Evolutionary conservation across 2,797 vertebrate species (phyloP).

Genomic region (Siniperca undulata): DNA sequence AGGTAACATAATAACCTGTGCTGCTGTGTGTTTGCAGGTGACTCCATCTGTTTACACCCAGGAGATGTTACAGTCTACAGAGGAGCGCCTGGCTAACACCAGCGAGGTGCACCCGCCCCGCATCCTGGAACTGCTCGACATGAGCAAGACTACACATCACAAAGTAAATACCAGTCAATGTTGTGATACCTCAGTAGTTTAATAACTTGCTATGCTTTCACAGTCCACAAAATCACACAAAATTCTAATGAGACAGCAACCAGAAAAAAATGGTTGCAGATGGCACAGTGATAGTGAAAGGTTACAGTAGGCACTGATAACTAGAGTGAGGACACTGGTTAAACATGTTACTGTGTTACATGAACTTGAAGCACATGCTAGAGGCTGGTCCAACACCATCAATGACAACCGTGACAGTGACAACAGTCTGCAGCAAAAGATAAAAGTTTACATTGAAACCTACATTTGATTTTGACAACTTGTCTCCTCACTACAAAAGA

Average conservation of each 20-base stretch:
- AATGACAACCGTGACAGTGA: neutral
- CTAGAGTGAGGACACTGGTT: neutral
- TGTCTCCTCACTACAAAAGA: slow-evolving; percentile 24
- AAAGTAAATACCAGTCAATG: slow-evolving; percentile 84
- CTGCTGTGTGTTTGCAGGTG: slow-evolving; percentile 83
- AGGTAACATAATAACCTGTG: slow-evolving; percentile 8
- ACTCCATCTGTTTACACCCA: slow-evolving; percentile 89
- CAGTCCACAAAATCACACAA: neutral
- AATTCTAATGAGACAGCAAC: neutral
- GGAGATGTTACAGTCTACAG: slow-evolving; percentile 88
- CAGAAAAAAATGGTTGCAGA: neutral
- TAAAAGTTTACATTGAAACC: neutral
- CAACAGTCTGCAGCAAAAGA: neutral
- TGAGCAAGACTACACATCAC: slow-evolving; percentile 83
- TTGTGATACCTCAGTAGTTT: neutral
- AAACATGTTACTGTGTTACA: neutral
- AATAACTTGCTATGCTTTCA: neutral
- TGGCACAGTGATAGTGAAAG: no score
- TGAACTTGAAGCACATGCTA: neutral
- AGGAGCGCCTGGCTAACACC: slow-evolving; percentile 85
- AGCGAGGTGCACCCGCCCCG: slow-evolving; percentile 78
- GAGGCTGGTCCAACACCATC: neutral
- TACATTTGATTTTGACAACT: slow-evolving; percentile 35
- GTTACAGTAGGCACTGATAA: neutral
- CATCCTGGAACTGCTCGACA: slow-evolving; percentile 87